A percentile compares a stretch with the other conserved stretches of the same genome.
Evolutionary conservation across 2,113 vertebrate genomes (phyloP).

Genomic region (Thalassarche chlororhynchos): DNA sequence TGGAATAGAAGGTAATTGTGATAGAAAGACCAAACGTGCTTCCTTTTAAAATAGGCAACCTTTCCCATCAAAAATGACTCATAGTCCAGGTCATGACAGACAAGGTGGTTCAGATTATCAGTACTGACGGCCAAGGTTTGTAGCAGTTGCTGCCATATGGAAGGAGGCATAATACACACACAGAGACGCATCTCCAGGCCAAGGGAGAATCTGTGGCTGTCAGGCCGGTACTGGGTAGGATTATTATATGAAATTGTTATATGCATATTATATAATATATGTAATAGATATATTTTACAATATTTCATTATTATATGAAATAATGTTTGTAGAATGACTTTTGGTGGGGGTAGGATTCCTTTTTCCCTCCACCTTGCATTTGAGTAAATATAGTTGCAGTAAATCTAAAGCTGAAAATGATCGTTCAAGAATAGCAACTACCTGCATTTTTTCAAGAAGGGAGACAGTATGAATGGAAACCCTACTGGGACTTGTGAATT

Average conservation of each 20-base stretch:
- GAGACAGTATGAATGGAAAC: not conserved
- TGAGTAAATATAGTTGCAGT: not conserved
- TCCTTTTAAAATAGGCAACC: not conserved
- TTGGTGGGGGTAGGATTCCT: not conserved
- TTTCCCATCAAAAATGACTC: not conserved
- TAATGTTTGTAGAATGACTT: not conserved
- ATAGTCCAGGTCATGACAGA: not conserved
- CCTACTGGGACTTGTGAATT: not conserved
- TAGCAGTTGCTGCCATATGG: not conserved
- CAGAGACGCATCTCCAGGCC: not conserved
- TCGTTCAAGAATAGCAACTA: not conserved
- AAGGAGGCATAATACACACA: not conserved
- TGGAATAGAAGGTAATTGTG: not conserved
- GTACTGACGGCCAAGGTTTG: not conserved
- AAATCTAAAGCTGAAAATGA: not conserved
- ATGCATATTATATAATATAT: not conserved
- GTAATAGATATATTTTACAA: not conserved
- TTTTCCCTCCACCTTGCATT: not conserved
- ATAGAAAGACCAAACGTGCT: not conserved
- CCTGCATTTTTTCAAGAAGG: not conserved
- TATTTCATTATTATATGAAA: not conserved
- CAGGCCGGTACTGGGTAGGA: not conserved
- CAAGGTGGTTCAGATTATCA: not conserved
- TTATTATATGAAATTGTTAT: not conserved
- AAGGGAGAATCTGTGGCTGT: not conserved